Percentiles rank a stretch among this genome's conserved stretches.
phyloP scores from a whole-genome alignment of 2,888 invertebrate species.

The Tachina grossa region DNA sequence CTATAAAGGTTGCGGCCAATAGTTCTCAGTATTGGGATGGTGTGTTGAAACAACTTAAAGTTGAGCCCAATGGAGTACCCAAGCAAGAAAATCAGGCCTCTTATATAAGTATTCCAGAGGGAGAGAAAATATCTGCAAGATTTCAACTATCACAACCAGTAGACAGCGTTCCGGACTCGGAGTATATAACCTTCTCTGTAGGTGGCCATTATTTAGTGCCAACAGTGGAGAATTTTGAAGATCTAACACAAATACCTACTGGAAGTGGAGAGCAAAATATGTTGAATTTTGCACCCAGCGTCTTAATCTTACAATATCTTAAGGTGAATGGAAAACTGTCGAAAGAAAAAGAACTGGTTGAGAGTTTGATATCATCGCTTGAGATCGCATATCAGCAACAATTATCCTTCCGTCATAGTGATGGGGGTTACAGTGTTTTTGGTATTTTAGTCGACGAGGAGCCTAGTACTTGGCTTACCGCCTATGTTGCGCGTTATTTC shows the following conservation, averaged over 20 bases:
- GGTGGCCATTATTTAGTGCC: constrained; percentile 84
- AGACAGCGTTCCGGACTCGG: constrained; percentile 85
- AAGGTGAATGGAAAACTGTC: constrained; percentile 81
- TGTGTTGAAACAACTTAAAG: constrained; percentile 85
- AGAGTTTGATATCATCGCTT: constrained; percentile 82
- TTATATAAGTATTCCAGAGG: constrained; percentile 34
- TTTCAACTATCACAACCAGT: constrained; percentile 85
- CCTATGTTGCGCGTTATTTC: constrained; percentile 85
- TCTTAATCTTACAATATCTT: constrained; percentile 93
- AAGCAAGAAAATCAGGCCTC: constrained; percentile 74
- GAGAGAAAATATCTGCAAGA: constrained; percentile 6
- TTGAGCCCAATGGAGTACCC: constrained; percentile 89
- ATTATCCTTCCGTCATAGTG: constrained; percentile 87
- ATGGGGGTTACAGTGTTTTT: constrained; percentile 91
- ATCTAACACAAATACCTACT: constrained; percentile 90
- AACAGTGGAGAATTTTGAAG: constrained; percentile 86
- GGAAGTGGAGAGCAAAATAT: constrained; percentile 97
- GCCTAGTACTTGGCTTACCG: constrained; percentile 92
- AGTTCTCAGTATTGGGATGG: constrained; percentile 83
- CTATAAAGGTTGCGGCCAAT: constrained; percentile 87
- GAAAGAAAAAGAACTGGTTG: constrained; percentile 35
- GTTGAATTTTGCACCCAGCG: constrained; percentile 94
- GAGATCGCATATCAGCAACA: constrained; percentile 88
- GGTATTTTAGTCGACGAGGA: constrained; percentile 84
- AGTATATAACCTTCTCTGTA: constrained; percentile 84